Percentiles rank a stretch among this genome's conserved stretches.
Evolutionary conservation across 2,888 invertebrate genomes (phyloP).

Genomic region (Atethmia centrago): DNA sequence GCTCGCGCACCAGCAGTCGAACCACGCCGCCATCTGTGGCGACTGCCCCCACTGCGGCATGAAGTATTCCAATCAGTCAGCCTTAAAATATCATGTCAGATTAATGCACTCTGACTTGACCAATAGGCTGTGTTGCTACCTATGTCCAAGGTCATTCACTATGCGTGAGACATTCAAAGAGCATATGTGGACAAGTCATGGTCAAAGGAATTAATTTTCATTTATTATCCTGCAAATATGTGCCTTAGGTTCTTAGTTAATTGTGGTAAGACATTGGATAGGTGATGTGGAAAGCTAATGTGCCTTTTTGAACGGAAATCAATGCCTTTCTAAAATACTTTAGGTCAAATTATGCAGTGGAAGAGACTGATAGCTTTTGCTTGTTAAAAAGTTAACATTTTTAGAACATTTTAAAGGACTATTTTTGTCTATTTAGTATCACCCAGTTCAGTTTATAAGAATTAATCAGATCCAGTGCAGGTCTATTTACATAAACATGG

Average conservation of each 20-base stretch:
- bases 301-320: slow-evolving; percentile 62
- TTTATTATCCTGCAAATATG: slow-evolving; percentile 66
- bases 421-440: slow-evolving; percentile 39
- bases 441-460: slow-evolving; percentile 43
- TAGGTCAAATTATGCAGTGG: slow-evolving; percentile 52
- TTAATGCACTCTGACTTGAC: slow-evolving; percentile 93
- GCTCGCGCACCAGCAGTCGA: slow-evolving; percentile 84
- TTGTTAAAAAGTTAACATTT: slow-evolving; percentile 50
- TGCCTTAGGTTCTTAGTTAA: slow-evolving; percentile 81
- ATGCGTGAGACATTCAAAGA: slow-evolving; percentile 93
- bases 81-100: slow-evolving; percentile 92
- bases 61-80: slow-evolving; percentile 93
- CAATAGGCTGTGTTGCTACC: slow-evolving; percentile 92
- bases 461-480: slow-evolving; percentile 13
- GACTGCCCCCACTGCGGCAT: slow-evolving; percentile 93
- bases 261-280: slow-evolving; percentile 61
- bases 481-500: slow-evolving; percentile 6
- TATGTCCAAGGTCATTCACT: slow-evolving; percentile 93
- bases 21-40: slow-evolving; percentile 90
- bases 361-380: slow-evolving; percentile 68
- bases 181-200: slow-evolving; percentile 93
- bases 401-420: slow-evolving; percentile 40
- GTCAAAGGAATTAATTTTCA: slow-evolving; percentile 89
- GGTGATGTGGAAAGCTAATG: slow-evolving; percentile 54
- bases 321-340: slow-evolving; percentile 55